These are phyloP conservation scores for Isaurus tuberculatus DNA, from an alignment of 92 coral and sea anemone species.

Conservation along the genomic window DNA sequence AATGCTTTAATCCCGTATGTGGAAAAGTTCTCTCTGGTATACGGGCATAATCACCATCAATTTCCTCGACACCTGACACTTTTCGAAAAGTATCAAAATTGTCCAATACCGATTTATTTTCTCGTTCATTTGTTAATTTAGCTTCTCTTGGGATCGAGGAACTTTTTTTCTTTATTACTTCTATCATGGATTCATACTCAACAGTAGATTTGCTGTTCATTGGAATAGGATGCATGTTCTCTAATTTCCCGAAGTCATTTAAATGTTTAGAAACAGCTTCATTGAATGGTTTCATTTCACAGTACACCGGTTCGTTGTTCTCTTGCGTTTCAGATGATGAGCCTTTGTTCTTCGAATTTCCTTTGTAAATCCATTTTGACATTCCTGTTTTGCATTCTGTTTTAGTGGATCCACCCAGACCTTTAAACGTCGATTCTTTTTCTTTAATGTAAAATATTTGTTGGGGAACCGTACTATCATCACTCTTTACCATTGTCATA, in stretches of 20 bases:
- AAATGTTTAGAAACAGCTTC: constrained; percentile 6
- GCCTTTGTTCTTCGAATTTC: constrained; percentile 27
- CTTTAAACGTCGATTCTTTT: constrained; percentile 12
- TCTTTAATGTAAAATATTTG: constrained; percentile 33
- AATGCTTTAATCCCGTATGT: neutral
- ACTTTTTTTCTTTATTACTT: constrained; percentile 40
- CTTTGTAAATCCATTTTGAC: constrained; percentile 49
- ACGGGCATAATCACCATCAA: neutral
- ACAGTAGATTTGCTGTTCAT: constrained; percentile 16
- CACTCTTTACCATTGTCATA: constrained; percentile 11
- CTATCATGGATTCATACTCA: constrained; percentile 44
- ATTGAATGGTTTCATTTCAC: constrained; percentile 30
- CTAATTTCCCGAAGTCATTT: neutral
- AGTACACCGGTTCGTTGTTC: constrained; percentile 14
- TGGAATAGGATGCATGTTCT: constrained; percentile 12
- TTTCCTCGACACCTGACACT: neutral
- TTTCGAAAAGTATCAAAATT: neutral
- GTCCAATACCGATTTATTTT: neutral
- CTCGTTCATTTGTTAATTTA: constrained; percentile 2
- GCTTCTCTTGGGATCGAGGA: constrained; percentile 36
- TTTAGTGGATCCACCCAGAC: constrained; percentile 5
- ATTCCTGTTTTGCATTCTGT: constrained; percentile 24
- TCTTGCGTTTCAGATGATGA: neutral
- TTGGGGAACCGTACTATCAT: constrained; percentile 13
- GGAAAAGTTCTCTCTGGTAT: neutral